Base-by-base conservation (phyloP, 1,140 invertebrate genomes). In the Calliphora vicina region DNA sequence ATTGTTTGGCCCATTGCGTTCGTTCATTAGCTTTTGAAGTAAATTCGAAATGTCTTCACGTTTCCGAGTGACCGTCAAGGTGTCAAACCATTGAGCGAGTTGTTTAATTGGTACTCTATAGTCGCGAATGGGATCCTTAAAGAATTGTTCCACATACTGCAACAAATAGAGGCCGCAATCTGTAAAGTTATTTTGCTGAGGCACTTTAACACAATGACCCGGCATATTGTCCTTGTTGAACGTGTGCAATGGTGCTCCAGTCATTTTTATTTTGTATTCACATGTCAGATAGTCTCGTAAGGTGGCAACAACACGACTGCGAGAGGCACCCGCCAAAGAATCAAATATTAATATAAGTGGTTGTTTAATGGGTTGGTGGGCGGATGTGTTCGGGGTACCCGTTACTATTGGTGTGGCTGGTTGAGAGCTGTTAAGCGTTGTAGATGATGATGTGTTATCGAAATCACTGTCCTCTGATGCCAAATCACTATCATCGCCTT, bases 111-210 rank as follows among this genome's bases (percentile, higher is more conserved):
- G 96, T 80, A 96, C 90, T 23, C 91, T 89, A 85, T 95, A 97
- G 91, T 96, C 94, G 83, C 92, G 92, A 73, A 97, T 94, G 8
- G 96, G 95, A 88, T 93, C 92, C 93, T 95, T 93, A 89, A 99
- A 98, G 92, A 99, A 99, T 82, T 94, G 95, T 92, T 99, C 97
- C 5, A 97, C 97, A 93, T 98, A 99, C 90, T 99, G 97, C 43
- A 99, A 92, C 61, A 99, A 92, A 91, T 97, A 99, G 8, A 99
- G 92, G 3, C 99, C 99, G 92, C 99, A 99, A 91, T 99, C 99
- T 57, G 96, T 97, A 89, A 95, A 98, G 92, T 99, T 99, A 83
- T 95, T 97, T 92, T 99, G 99, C 88, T 99, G 97, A 23, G 98
- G 98, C 83, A 98, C 96, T 92, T 96, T 97, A 0, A 96, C 96